Percentiles rank a stretch among this genome's conserved stretches.
These are phyloP conservation scores for Neodiprion lecontei DNA, from an alignment of 1,140 invertebrate species.

Conservation along the genomic window DNA sequence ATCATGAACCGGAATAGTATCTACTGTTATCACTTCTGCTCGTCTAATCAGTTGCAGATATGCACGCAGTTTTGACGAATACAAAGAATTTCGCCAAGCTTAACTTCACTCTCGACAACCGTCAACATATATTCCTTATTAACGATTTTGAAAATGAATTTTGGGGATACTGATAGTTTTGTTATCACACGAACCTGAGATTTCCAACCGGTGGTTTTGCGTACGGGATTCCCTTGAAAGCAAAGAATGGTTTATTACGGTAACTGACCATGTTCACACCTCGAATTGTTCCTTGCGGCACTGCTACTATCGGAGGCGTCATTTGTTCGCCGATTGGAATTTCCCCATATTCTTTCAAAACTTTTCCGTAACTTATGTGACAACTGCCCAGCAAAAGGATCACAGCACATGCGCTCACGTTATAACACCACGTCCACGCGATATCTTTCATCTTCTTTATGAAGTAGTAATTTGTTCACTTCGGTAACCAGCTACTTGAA, in stretches of 20 bases:
- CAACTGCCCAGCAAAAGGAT: not conserved
- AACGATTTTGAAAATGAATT: too few relatives aligned
- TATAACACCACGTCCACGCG: not conserved
- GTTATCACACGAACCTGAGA: not conserved
- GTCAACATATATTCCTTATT: too few relatives aligned
- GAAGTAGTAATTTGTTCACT: too few relatives aligned
- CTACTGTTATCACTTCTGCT: not conserved
- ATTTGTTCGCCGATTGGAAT: not conserved
- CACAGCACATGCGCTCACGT: not conserved
- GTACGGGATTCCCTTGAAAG: slow-evolving; percentile 1
- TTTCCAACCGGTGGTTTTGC: not conserved
- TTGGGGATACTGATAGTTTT: too few relatives aligned
- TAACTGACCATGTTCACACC: not conserved
- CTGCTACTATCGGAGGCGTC: not conserved
- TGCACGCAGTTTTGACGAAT: too few relatives aligned
- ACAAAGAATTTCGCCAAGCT: too few relatives aligned
- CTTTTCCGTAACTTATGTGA: not conserved
- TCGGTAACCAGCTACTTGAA: too few relatives aligned
- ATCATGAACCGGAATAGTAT: not conserved
- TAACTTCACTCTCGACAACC: too few relatives aligned
- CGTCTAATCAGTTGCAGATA: not conserved
- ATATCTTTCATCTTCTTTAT: not conserved
- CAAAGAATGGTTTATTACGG: not conserved
- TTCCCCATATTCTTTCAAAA: not conserved
- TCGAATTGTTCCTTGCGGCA: not conserved